Evolutionary conservation across 2,888 invertebrate genomes (phyloP), one percentile per base, ranked within the genome.

Genomic region (Folsomia manolachei): DNA sequence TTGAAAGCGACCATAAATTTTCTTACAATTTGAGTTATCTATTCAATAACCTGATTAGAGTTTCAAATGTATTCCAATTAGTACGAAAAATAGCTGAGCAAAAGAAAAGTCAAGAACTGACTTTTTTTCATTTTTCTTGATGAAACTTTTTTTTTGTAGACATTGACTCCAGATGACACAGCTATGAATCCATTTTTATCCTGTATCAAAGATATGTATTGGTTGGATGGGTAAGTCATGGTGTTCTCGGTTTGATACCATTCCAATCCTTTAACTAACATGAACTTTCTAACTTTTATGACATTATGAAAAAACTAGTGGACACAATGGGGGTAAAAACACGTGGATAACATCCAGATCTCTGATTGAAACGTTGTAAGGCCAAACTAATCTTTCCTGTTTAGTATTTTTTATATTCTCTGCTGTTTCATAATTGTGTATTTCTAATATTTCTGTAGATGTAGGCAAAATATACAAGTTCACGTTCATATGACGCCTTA

Each of bases 401-500:
- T n/a, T n/a, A n/a, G n/a, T n/a, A n/a, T n/a, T n/a, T n/a, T n/a
- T n/a, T n/a, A n/a, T n/a, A n/a, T n/a, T n/a, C n/a, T n/a, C n/a
- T n/a, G n/a, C n/a, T n/a, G n/a, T n/a, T n/a, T n/a, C n/a, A n/a
- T n/a, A n/a, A n/a, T n/a, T n/a, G n/a, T n/a, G n/a, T n/a, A n/a
- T n/a, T n/a, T n/a, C n/a, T n/a, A n/a, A n/a, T n/a, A n/a, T n/a
- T n/a, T n/a, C n/a, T n/a, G n/a, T n/a, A n/a, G n/a, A n/a, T 88
- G 90, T 1, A 86, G 89, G 82, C 87, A 91, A 83, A 88, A 88
- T 67, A 88, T 93, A 81, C 87, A 88, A 77, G 86, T 93, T 19
- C 89, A 88, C 82, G 88, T 94, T 53, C 93, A 95, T 84, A 92
- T 95, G 71, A 92, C 94, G 60, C 94, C 94, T n/a, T 95, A 95